Conservation (phyloP, 1,140 invertebrate species). For the Brachionus rotundiformis region DNA sequence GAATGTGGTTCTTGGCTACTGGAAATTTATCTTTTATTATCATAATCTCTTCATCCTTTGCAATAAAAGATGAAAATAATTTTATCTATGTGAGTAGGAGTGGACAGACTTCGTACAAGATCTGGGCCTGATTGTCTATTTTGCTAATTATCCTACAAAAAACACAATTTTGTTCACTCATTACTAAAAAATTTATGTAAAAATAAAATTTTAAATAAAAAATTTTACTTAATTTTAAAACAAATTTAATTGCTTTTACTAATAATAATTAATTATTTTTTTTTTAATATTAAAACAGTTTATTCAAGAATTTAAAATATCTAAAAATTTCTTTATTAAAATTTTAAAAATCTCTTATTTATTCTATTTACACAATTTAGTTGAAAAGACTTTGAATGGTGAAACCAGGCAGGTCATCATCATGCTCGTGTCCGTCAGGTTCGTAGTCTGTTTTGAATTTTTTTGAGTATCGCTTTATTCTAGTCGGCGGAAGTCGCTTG, state of each 20-base stretch:
- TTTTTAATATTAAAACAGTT: not conserved
- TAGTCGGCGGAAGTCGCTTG: conserved; percentile 13
- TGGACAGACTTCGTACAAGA: conserved; percentile 12
- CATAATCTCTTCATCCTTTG: conserved; percentile 29
- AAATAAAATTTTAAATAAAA: not conserved
- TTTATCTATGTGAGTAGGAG: not conserved
- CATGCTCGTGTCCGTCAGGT: not conserved
- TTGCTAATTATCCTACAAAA: conserved; percentile 32
- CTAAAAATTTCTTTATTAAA: conserved; percentile 19
- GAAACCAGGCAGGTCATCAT: not conserved
- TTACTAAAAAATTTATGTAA: not conserved
- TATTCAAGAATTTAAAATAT: conserved; percentile 22
- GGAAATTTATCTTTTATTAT: conserved; percentile 51
- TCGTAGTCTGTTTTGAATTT: conserved; percentile 16
- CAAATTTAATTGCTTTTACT: not conserved
- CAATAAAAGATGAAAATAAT: not conserved
- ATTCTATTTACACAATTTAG: not conserved
- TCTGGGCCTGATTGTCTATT: not conserved
- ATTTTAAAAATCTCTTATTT: not conserved
- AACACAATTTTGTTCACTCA: conserved; percentile 8
- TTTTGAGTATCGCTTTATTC: not conserved
- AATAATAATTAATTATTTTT: not conserved
- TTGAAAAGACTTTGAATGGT: conserved; percentile 15
- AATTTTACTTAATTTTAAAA: not conserved
- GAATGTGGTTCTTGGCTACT: not conserved